These are phyloP conservation scores for Anagrus nilaparvatae DNA, from an alignment of 1,140 invertebrate genomes.

Conservation along the genomic window DNA sequence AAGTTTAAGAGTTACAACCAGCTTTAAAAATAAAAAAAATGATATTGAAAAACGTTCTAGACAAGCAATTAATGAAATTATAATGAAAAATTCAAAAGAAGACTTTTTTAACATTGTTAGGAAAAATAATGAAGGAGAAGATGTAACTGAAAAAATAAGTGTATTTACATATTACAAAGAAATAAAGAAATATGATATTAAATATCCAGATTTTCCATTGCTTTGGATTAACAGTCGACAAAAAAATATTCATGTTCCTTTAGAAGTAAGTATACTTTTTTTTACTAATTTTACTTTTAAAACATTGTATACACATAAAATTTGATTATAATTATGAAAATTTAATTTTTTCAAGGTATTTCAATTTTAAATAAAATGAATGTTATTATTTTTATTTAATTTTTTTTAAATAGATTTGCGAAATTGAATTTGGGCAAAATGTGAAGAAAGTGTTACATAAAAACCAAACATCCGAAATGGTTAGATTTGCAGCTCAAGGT, in stretches of 20 bases:
- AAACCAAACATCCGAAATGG: conserved; percentile 54
- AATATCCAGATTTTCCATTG: conserved; percentile 48
- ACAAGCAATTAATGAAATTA: too few relatives aligned
- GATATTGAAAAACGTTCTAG: too few relatives aligned
- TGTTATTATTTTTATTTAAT: too few relatives aligned
- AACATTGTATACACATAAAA: not conserved
- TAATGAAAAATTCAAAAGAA: too few relatives aligned
- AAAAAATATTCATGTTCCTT: conserved; percentile 31
- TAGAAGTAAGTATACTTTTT: conserved; percentile 20
- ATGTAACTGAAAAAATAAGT: conserved; percentile 30
- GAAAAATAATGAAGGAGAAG: conserved; percentile 33
- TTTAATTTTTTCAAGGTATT: too few relatives aligned
- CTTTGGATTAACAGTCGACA: conserved; percentile 35
- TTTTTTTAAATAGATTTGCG: conserved; percentile 40
- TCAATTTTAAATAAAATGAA: conserved; percentile 10
- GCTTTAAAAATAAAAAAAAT: too few relatives aligned
- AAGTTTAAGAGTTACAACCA: conserved; percentile 38
- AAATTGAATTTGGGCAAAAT: conserved; percentile 50
- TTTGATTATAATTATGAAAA: too few relatives aligned
- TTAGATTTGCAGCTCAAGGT: conserved; percentile 49
- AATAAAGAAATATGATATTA: conserved; percentile 39
- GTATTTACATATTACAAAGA: conserved; percentile 44
- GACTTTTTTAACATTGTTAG: too few relatives aligned
- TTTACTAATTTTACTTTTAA: not conserved
- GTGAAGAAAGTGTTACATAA: conserved; percentile 44